phyloP scores from a whole-genome alignment of 2,113 vertebrate species.

The Channa maculata region DNA sequence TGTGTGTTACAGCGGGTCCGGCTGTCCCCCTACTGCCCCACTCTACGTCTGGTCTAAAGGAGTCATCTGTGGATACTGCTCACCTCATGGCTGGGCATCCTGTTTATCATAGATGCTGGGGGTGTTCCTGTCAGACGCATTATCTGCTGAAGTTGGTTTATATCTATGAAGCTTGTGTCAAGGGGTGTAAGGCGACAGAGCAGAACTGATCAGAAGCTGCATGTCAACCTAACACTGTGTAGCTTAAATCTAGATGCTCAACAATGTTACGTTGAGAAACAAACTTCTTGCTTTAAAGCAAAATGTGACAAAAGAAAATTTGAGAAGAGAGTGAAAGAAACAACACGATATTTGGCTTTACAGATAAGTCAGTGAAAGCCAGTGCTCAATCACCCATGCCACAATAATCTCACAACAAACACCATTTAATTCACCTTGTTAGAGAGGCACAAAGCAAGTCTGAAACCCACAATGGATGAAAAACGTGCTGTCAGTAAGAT shows the following conservation, averaged over 20 bases:
- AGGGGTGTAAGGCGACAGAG: slow-evolving; percentile 91
- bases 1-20: neutral
- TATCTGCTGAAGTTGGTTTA: slow-evolving; percentile 99
- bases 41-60: slow-evolving; percentile 6
- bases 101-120: slow-evolving; percentile 98
- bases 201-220: slow-evolving; percentile 67
- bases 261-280: slow-evolving; percentile 46
- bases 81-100: slow-evolving; percentile 99
- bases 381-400: slow-evolving; percentile 32
- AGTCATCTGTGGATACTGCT: slow-evolving; percentile 77
- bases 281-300: slow-evolving; percentile 39
- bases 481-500: slow-evolving; percentile 67
- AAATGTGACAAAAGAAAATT: slow-evolving; percentile 17
- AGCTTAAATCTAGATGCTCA: neutral
- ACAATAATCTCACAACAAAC: slow-evolving; percentile 27
- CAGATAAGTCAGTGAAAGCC: slow-evolving; percentile 27
- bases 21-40: neutral
- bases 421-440: slow-evolving; percentile 5
- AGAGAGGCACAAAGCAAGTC: slow-evolving; percentile 33
- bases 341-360: slow-evolving; percentile 16
- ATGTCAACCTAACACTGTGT: slow-evolving; percentile 46
- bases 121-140: slow-evolving; percentile 99
- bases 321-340: slow-evolving; percentile 25
- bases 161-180: slow-evolving; percentile 97
- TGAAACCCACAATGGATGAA: slow-evolving; percentile 28